Conservation (phyloP, 2,113 vertebrate genomes). For the Paramormyrops kingsleyae region DNA sequence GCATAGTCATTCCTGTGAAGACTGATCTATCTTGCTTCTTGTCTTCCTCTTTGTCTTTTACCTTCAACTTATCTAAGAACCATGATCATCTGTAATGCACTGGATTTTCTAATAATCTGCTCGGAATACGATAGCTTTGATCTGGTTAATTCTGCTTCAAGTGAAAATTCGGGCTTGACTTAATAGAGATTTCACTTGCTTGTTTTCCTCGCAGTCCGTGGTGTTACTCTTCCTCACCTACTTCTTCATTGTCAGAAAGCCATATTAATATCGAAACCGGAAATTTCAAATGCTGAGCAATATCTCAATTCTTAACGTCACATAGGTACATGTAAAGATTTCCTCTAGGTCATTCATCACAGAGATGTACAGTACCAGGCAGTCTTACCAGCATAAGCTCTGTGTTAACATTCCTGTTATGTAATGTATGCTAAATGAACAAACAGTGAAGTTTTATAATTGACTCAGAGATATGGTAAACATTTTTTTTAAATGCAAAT, state of each 20-base stretch:
- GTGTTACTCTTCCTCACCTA: background rate
- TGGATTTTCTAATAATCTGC: background rate
- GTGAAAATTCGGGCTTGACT: background rate
- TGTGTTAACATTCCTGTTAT: background rate
- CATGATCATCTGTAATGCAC: background rate
- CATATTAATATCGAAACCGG: background rate
- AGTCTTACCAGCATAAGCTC: background rate
- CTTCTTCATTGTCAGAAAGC: background rate
- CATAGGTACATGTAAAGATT: background rate
- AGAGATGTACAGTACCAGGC: background rate
- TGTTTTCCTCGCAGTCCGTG: background rate
- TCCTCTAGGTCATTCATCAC: background rate
- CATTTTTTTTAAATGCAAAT: background rate
- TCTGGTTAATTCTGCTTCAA: background rate
- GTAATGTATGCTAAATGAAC: background rate
- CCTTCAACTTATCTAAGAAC: background rate
- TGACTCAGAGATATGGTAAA: background rate
- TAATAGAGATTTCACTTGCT: background rate
- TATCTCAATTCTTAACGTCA: background rate
- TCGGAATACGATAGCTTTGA: background rate
- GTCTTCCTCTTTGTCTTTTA: background rate
- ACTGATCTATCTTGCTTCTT: background rate
- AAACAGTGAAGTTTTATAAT: background rate
- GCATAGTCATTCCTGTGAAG: background rate
- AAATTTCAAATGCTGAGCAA: background rate